These are phyloP conservation scores for Coranthus polyacanthus DNA, from an alignment of 2,797 vertebrate species.

Conservation along the genomic window DNA sequence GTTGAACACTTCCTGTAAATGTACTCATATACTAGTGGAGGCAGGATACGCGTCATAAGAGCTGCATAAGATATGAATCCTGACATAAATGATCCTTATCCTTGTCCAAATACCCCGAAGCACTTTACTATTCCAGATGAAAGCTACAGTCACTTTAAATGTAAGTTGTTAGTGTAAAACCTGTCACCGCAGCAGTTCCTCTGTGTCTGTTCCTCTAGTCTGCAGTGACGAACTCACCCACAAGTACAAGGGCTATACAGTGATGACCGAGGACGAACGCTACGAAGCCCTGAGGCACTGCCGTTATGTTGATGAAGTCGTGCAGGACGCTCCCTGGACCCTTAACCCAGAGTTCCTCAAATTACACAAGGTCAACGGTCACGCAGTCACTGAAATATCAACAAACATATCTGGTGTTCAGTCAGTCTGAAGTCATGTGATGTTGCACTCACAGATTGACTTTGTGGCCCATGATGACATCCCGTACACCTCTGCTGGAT, in stretches of 20 bases:
- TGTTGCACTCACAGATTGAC: conserved; percentile 89
- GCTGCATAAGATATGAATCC: too few species aligned
- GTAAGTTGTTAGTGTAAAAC: too few species aligned
- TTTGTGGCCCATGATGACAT: conserved; percentile 99
- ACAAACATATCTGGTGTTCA: neutral
- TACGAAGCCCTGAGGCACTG: conserved; percentile 97
- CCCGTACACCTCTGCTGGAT: conserved; percentile 97
- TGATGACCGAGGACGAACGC: conserved; percentile 96
- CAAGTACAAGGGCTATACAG: conserved; percentile 97
- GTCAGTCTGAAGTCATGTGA: conserved; percentile 28
- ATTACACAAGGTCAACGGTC: conserved; percentile 95
- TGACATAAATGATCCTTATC: too few species aligned
- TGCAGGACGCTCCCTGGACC: conserved; percentile 96
- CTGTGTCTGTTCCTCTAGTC: conserved; percentile 80
- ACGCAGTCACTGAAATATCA: conserved; percentile 12
- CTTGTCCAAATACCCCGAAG: too few species aligned
- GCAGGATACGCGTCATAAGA: too few species aligned
- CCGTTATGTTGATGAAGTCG: conserved; percentile 98
- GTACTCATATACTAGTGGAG: too few species aligned
- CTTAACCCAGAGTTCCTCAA: conserved; percentile 93
- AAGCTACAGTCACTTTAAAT: too few species aligned
- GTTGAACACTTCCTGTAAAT: too few species aligned
- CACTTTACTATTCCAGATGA: too few species aligned
- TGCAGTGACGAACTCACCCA: conserved; percentile 98
- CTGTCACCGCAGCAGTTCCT: neutral